A percentile compares a stretch with the other conserved stretches of the same genome.
These are phyloP conservation scores for Vanacampus margaritifer DNA, from an alignment of 2,113 vertebrate species.

Conservation along the genomic window DNA sequence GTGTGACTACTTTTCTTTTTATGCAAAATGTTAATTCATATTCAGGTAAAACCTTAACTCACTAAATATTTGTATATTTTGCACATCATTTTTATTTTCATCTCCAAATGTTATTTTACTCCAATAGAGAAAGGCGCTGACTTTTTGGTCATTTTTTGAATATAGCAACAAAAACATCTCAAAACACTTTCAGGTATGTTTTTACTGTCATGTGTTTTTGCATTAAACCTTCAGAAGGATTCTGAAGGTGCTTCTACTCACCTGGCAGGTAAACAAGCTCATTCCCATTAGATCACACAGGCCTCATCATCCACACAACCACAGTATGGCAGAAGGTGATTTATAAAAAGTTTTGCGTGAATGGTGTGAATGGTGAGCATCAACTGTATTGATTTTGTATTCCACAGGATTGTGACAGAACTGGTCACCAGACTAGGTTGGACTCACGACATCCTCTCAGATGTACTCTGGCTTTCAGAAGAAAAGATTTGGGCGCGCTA, in stretches of 20 bases:
- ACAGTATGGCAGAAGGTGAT: not conserved
- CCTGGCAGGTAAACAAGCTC: too few relatives aligned
- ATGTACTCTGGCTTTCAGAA: not conserved
- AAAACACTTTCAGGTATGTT: not conserved
- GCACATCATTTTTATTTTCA: too few relatives aligned
- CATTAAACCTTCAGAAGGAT: not conserved
- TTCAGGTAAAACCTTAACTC: too few relatives aligned
- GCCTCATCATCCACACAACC: not conserved
- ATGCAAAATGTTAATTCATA: too few relatives aligned
- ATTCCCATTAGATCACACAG: not conserved
- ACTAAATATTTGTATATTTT: too few relatives aligned
- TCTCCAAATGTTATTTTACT: too few relatives aligned
- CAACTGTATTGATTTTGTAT: not conserved
- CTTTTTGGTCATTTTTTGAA: too few relatives aligned
- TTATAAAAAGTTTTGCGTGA: not conserved
- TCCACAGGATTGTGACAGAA: not conserved
- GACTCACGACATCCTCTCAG: not conserved
- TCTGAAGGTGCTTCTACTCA: not conserved
- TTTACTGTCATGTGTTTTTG: not conserved
- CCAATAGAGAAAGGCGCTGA: too few relatives aligned
- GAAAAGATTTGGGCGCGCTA: too few relatives aligned
- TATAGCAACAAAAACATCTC: too few relatives aligned
- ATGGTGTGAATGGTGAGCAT: not conserved
- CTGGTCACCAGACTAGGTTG: not conserved
- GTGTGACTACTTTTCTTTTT: too few relatives aligned